Evolutionary conservation across 2,797 vertebrate species (phyloP), one percentile per base, ranked within the genome.

Genomic region (Anguilla obscura): DNA sequence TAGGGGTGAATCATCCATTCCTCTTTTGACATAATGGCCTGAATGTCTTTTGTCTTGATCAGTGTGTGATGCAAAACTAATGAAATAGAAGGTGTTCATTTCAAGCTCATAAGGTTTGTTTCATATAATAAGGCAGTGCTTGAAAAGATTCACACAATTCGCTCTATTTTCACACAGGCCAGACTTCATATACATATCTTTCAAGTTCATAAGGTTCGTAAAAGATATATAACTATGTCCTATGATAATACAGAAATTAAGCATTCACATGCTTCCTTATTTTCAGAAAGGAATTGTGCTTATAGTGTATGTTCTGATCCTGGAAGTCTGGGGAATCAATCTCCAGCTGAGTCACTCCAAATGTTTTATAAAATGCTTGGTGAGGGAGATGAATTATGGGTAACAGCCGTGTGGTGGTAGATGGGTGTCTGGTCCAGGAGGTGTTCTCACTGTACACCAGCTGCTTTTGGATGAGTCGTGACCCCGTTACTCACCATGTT

Each of bases 371-470:
- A 79, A 79, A 21, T 79, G 10, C 33, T 40, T 45, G 33, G 74
- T 21, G 33, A 18, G 74, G 74, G 74, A 79, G 74, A 79, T 79
- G 18, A 21, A 79, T 79, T 79, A 79, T 45, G 36, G 74, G 14
- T 79, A 1, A 79, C 16, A 6, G 2, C 33, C 18, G 3, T 18
- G 74, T 45, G 74, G 74, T 45, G 74, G 36, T 69, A 1, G 63
- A 36, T 40, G 74, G 33, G 33, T 79, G 74, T 79, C 74, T 79
- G 36, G 74, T 45, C 33, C 74, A 79, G 71, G 71, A 30, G 74
- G 69, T 82, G 21, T 82, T n/a, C 45, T 48, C 27, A 45, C 45
- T 48, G 79, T 50, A 82, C 45, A 82, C 9, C 40, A 24, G 79
- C 79, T 50, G 45, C 45, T 82, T 50, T n/a, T 9, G 79, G 45